phyloP scores from a whole-genome alignment of 2,113 vertebrate genomes.

The Ploceus nigricollis region DNA sequence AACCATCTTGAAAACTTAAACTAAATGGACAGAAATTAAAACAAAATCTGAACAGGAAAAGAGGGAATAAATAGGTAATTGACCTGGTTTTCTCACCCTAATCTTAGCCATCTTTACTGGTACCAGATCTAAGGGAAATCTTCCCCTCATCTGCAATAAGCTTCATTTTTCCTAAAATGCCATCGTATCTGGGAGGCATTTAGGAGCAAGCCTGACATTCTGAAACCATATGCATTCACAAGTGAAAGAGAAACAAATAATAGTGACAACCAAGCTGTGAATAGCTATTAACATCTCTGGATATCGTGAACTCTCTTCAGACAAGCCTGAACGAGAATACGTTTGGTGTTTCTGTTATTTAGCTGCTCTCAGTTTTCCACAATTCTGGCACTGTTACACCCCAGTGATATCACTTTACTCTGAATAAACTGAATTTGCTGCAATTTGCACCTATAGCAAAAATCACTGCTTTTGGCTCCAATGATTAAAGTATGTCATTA shows the following conservation, averaged over 20 bases:
- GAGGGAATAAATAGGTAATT: background rate
- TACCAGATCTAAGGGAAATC: background rate
- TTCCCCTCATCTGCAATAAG: background rate
- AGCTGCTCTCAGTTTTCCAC: background rate
- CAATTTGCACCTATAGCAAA: background rate
- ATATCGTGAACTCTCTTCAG: background rate
- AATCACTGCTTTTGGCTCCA: background rate
- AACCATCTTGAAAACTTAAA: background rate
- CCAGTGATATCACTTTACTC: background rate
- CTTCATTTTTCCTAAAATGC: background rate
- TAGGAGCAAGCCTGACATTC: background rate
- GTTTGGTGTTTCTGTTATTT: background rate
- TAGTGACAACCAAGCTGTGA: conserved; percentile 4
- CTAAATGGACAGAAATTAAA: background rate
- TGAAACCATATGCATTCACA: background rate
- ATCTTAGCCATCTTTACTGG: background rate
- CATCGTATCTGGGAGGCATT: background rate
- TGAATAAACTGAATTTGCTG: background rate
- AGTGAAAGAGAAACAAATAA: conserved; percentile 28
- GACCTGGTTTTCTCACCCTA: background rate
- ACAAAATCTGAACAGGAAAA: background rate
- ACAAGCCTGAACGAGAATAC: background rate
- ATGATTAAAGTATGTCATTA: background rate
- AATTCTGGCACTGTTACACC: background rate
- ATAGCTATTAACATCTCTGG: background rate